phyloP scores from a whole-genome alignment of 2,113 vertebrate species.

The Thalassoma bifasciatum region DNA sequence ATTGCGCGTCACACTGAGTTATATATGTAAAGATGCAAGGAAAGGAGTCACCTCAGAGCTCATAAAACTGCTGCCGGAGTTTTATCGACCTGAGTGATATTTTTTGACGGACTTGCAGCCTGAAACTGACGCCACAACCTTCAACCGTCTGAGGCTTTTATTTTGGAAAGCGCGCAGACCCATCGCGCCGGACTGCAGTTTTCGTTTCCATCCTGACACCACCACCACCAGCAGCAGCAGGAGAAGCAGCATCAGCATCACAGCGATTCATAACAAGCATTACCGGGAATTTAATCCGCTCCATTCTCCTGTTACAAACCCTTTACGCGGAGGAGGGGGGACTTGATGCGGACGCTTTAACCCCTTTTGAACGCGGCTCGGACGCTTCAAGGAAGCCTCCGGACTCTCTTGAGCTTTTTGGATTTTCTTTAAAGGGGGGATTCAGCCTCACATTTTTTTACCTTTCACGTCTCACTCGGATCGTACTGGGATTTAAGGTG shows the following conservation, averaged over 20 bases:
- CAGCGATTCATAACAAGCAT: conserved; percentile 45
- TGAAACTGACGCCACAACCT: conserved; percentile 59
- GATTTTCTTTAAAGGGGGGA: conserved; percentile 8
- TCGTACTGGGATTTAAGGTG: conserved; percentile 72
- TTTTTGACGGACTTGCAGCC: conserved; percentile 43
- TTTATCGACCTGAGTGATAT: conserved; percentile 55
- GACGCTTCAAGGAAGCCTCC: conserved; percentile 31
- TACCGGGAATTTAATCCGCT: conserved; percentile 42
- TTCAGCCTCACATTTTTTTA: conserved; percentile 31
- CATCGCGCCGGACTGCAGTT: conserved; percentile 55
- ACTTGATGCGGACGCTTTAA: conserved; percentile 48
- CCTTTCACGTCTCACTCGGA: conserved; percentile 38
- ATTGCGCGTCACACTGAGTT: conserved; percentile 63
- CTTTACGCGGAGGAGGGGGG: conserved; percentile 15
- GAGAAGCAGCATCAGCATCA: not conserved
- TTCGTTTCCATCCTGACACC: conserved; percentile 39
- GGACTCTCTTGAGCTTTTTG: conserved; percentile 45
- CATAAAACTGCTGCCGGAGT: conserved; percentile 18
- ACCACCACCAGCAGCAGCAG: conserved; percentile 29
- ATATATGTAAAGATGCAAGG: conserved; percentile 10
- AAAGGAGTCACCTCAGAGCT: conserved; percentile 15
- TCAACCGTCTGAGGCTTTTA: conserved; percentile 32
- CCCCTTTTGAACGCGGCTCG: conserved; percentile 32
- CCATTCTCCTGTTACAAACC: conserved; percentile 23
- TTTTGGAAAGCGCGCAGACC: conserved; percentile 34